Evolutionary conservation across 1,140 invertebrate genomes (phyloP).

Genomic region (Sipha flava): DNA sequence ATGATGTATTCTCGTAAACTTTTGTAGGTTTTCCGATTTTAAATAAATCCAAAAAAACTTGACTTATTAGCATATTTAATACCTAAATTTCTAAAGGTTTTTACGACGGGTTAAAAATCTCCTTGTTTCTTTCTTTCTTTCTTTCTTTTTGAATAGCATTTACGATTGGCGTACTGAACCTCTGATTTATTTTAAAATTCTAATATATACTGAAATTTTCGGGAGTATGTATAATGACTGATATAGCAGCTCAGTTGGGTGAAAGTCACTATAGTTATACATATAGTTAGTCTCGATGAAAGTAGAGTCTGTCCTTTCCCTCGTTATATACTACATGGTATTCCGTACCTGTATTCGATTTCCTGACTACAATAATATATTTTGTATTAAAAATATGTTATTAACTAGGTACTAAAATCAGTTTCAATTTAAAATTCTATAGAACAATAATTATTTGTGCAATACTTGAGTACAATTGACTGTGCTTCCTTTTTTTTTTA

Average conservation of each 20-base stretch:
- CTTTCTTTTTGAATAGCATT: not conserved
- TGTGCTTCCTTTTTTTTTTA: too few species aligned
- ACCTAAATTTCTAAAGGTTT: not conserved
- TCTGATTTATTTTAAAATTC: too few species aligned
- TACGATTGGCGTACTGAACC: too few species aligned
- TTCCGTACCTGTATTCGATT: too few species aligned
- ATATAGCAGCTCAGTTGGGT: not conserved
- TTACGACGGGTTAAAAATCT: not conserved
- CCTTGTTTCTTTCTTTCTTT: not conserved
- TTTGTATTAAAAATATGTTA: too few species aligned
- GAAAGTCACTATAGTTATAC: slow-evolving; percentile 15
- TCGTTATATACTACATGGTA: not conserved
- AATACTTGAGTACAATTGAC: too few species aligned
- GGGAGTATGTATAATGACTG: not conserved
- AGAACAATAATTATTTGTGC: too few species aligned
- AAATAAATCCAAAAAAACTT: not conserved
- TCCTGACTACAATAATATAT: too few species aligned
- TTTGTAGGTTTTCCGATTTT: not conserved
- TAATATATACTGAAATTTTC: not conserved
- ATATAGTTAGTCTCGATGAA: not conserved
- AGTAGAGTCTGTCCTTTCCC: slow-evolving; percentile 27
- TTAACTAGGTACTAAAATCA: too few species aligned
- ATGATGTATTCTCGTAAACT: not conserved
- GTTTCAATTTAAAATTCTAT: too few species aligned
- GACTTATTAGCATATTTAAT: not conserved